Evolutionary conservation across 2,113 vertebrate genomes (phyloP), one percentile per base, ranked within the genome.

Genomic region (Misgurnus mizolepis): DNA sequence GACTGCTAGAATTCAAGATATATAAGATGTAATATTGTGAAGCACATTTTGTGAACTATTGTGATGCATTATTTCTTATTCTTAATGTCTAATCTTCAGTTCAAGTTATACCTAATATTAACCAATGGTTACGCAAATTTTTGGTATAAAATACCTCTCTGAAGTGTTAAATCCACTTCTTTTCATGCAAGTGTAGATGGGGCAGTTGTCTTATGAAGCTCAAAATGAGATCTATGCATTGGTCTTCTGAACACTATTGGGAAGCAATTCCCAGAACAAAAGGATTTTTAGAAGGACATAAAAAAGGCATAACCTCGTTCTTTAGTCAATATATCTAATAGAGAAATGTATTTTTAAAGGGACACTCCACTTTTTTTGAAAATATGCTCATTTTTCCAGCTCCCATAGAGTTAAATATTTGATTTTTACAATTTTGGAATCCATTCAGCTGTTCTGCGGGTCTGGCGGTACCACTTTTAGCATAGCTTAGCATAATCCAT

Each of bases 81-180:
- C 11, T 39, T 43, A 43, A 73, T 22, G 10, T 18, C 10, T 12
- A 8, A 17, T 43, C 10, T 6, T 17, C 39, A 60, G 11, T 60
- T 70, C 14, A 53, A n/a, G 50, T 80, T 80, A 76, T 67, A 66
- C 75, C 34, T 40, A 76, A 78, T 67, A 78, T 84, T 71, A 79
- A 49, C 67, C 40, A 78, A 41, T 72, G 14, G 69, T 64, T 69
- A 60, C 11, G 41, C 45, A 79, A 75, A 78, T 77, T 56, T 61
- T 64, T 64, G 34, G 62, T 53, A 50, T 64, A 50, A 75, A 82
- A 78, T 18, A 64, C 53, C 66, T 49, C 76, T 79, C 81, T 83
- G 65, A 72, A 79, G 82, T 83, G 76, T 11, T 61, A 76, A 85
- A 81, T 86, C 79, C 82, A 76, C 82, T 80, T 69, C 39, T 79